These are phyloP conservation scores for Chloebia gouldiae DNA, from an alignment of 2,113 vertebrate genomes.

Conservation along the genomic window DNA sequence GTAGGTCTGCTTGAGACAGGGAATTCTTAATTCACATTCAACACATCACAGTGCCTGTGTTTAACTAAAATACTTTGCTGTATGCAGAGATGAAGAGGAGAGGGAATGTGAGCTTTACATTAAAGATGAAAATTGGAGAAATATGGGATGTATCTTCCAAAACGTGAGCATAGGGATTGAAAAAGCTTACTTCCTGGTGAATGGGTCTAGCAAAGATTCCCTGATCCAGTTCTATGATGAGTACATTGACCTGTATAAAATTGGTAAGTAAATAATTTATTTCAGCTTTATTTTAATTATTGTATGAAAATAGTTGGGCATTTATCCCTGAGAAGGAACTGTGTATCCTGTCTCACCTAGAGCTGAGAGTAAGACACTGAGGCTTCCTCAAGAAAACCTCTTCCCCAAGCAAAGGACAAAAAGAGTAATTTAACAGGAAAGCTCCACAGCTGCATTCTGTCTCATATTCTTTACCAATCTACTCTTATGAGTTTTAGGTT, in stretches of 20 bases:
- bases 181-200: slow-evolving; percentile 26
- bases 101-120: slow-evolving; percentile 50
- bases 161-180: not conserved
- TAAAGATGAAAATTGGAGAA: not conserved
- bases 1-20: not conserved
- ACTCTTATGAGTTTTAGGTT: not conserved
- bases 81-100: not conserved
- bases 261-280: slow-evolving; percentile 23
- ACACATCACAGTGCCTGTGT: rapidly evolving
- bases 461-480: not conserved
- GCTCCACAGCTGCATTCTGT: not conserved
- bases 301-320: not conserved
- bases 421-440: not conserved
- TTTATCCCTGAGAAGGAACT: not conserved
- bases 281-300: not conserved
- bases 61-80: not conserved
- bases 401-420: not conserved
- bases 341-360: not conserved
- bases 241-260: not conserved
- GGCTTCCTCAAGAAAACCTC: not conserved
- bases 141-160: slow-evolving; percentile 33
- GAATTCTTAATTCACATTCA: not conserved
- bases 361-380: not conserved
- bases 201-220: not conserved
- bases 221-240: not conserved